Percentiles rank a stretch among this genome's conserved stretches.
These are phyloP conservation scores for Rhinichthys klamathensis DNA, from an alignment of 2,113 vertebrate genomes.

Conservation along the genomic window DNA sequence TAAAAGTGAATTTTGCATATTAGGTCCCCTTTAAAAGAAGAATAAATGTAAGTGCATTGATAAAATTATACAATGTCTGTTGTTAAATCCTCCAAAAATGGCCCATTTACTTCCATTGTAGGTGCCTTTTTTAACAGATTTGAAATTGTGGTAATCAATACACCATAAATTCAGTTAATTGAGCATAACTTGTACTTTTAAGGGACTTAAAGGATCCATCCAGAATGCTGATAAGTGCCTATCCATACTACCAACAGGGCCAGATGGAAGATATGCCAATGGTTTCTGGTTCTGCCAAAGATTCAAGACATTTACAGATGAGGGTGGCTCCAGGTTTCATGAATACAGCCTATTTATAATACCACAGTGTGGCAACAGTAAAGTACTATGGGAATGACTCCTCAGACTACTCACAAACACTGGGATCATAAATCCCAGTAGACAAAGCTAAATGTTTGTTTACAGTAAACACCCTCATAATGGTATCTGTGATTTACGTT, in stretches of 20 bases:
- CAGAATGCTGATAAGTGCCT: background rate
- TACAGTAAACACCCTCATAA: constrained; percentile 52
- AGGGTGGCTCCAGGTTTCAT: constrained; percentile 30
- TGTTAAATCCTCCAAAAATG: background rate
- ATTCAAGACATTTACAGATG: background rate
- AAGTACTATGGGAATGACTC: constrained; percentile 23
- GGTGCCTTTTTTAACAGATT: background rate
- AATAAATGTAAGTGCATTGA: no score
- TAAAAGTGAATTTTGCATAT: no score
- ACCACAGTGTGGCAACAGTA: background rate
- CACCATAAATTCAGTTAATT: background rate
- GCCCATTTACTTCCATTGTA: background rate
- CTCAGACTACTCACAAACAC: background rate
- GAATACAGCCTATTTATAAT: background rate
- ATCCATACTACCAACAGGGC: background rate
- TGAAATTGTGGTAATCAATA: background rate
- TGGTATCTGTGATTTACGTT: constrained; percentile 42
- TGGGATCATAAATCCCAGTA: constrained; percentile 45
- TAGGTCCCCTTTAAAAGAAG: no score
- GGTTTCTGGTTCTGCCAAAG: background rate
- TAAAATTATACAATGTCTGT: no score
- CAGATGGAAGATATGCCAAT: background rate
- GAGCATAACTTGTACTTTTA: background rate
- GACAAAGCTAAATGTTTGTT: constrained; percentile 32
- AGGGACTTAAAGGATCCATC: background rate